Conservation (phyloP, 2,888 invertebrate genomes). For the Coremacera marginata region DNA sequence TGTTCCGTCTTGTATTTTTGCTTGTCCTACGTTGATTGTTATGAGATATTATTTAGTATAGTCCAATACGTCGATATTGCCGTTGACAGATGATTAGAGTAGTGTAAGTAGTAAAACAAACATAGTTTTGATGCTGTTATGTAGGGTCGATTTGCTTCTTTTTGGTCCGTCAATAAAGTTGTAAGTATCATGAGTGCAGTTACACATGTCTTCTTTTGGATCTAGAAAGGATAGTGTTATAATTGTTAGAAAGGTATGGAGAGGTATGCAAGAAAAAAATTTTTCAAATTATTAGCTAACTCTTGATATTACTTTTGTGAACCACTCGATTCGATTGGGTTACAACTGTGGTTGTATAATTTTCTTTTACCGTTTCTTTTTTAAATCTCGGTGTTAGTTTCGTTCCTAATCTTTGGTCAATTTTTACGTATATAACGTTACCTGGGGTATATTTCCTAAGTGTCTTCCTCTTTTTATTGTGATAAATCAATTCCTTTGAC, state of each 20-base stretch:
- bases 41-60: not conserved
- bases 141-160: no score
- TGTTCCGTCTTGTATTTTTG: constrained; percentile 28
- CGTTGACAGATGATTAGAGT: no score
- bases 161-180: no score
- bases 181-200: no score
- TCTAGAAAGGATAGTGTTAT: no score
- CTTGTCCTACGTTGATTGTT: constrained; percentile 18
- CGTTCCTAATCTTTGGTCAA: constrained; percentile 2
- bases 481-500: not conserved
- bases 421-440: not conserved
- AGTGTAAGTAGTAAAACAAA: no score
- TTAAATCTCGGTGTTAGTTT: not conserved
- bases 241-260: no score
- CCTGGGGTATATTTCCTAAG: not conserved
- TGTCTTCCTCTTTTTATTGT: not conserved
- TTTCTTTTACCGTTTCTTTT: constrained; percentile 3
- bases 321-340: not conserved
- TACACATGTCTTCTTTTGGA: no score
- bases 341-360: not conserved
- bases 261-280: no score
- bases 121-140: no score
- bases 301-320: not conserved
- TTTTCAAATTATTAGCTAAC: not conserved
- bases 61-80: not conserved